Evolutionary conservation across 2,888 invertebrate species (phyloP).

Genomic region (Ennomos fuscantarius): DNA sequence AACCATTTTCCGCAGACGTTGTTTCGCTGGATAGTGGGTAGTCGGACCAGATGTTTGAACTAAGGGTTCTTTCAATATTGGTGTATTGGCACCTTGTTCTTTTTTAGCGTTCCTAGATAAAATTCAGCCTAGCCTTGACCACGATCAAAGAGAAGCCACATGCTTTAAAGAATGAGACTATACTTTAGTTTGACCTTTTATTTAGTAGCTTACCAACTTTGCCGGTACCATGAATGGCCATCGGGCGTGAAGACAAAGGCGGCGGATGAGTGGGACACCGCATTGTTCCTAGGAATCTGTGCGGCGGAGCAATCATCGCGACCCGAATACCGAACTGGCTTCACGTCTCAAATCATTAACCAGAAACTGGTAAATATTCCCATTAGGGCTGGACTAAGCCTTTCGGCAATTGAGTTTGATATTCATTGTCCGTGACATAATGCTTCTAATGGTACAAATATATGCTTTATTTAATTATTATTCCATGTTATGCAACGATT

Average conservation of each 20-base stretch:
- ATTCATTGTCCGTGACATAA: slow-evolving; percentile 27
- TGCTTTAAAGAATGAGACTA: slow-evolving; percentile 2
- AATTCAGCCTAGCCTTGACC: not conserved
- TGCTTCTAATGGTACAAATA: slow-evolving; percentile 16
- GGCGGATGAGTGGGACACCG: slow-evolving; percentile 57
- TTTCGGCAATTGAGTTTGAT: slow-evolving; percentile 14
- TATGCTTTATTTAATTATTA: slow-evolving; percentile 11
- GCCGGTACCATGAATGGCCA: slow-evolving; percentile 28
- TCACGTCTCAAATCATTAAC: slow-evolving; percentile 45
- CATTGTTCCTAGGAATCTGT: slow-evolving; percentile 64
- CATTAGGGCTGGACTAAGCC: slow-evolving; percentile 25
- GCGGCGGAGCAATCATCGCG: slow-evolving; percentile 68
- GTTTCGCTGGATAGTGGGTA: not conserved
- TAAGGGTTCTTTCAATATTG: no score
- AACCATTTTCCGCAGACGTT: not conserved
- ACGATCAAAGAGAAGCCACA: not conserved
- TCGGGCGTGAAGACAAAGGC: slow-evolving; percentile 59
- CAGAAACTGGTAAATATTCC: slow-evolving; percentile 34
- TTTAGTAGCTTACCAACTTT: slow-evolving; percentile 21
- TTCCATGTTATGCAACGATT: slow-evolving; percentile 7
- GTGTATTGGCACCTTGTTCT: no score
- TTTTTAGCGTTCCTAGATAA: no score
- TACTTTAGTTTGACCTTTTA: slow-evolving; percentile 4
- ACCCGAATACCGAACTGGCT: slow-evolving; percentile 64
- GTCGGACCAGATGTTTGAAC: no score